Evolutionary conservation across 2,797 vertebrate genomes (phyloP), one percentile per base, ranked within the genome.

Genomic region (Halcyon smyrnensis): DNA sequence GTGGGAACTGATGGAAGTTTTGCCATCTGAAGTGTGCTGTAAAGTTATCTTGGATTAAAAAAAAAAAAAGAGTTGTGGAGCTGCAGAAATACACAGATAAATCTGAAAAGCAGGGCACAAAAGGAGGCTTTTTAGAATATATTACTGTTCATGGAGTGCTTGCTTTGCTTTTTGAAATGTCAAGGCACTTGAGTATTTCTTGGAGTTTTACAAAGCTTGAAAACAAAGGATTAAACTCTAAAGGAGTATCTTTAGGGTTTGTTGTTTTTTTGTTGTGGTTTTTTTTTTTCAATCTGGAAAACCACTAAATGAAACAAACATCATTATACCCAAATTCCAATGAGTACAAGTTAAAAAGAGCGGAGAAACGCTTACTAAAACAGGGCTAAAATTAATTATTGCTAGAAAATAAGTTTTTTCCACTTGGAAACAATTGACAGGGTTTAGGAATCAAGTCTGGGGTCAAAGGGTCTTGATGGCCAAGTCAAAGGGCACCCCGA

Each of bases 381-480:
- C 90, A 69, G 20, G 64, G 75, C 79, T 16, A 54, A 97, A 97
- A 95, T 85, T 82, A 94, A 89, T 94, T 95, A 83, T 85, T 81
- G 43, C 77, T 96, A 88, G 89, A 87, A 94, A 96, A 96, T 96
- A 87, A 89, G 93, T 97, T 93, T 95, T 95, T 93, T 94, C 92
- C 92, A 95, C 89, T 93, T 96, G 78, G 53, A 80, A 97, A 97
- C 94, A 96, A 94, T 90, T 67, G 76, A 10, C 65, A 37, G 84
- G 83, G 91, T 81, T 98, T 96, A 95, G 81, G 94, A 97, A 97
- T 96, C 95, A 95, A 97, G 96, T 92, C 84, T 87, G 93, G 94
- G 95, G 97, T 97, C 95, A 97, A 97, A 97, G 85, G 94, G 97
- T 97, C 96, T 95, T 94, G 94, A 96, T 96, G 95, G 89, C 79